Percentiles rank a stretch among this genome's conserved stretches.
These are phyloP conservation scores for Drosophila trichaetosa DNA, from an alignment of 2,888 invertebrate genomes.

Conservation along the genomic window DNA sequence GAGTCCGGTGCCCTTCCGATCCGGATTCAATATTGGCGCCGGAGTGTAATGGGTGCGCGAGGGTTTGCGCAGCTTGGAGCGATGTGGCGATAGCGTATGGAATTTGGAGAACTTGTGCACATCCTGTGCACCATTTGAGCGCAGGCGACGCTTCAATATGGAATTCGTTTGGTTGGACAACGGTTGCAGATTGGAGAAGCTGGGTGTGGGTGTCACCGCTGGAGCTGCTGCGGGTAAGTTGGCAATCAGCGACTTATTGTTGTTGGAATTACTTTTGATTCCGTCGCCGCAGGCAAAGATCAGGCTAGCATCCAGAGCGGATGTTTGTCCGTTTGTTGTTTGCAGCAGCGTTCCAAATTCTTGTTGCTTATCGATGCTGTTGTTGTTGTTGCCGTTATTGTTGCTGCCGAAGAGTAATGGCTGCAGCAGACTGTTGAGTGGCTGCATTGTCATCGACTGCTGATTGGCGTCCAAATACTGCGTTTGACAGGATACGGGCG, in stretches of 20 bases:
- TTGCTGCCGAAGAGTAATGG: slow-evolving; percentile 38
- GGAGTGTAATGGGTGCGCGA: slow-evolving; percentile 91
- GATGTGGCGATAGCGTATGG: slow-evolving; percentile 81
- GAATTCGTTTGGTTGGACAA: slow-evolving; percentile 83
- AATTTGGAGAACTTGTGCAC: slow-evolving; percentile 79
- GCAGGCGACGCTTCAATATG: slow-evolving; percentile 83
- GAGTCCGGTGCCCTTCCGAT: slow-evolving; percentile 94
- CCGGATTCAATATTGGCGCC: slow-evolving; percentile 96
- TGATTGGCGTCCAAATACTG: slow-evolving; percentile 60
- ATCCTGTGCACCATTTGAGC: slow-evolving; percentile 73
- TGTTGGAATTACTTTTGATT: slow-evolving; percentile 74
- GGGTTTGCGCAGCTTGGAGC: slow-evolving; percentile 84
- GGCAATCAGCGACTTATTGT: slow-evolving; percentile 66
- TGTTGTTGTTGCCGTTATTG: slow-evolving; percentile 16
- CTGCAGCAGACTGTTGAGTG: slow-evolving; percentile 69
- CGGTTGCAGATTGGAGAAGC: slow-evolving; percentile 74
- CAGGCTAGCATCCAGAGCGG: slow-evolving; percentile 60
- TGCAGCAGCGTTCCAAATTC: slow-evolving; percentile 46
- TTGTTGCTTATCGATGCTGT: slow-evolving; percentile 47
- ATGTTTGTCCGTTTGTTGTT: slow-evolving; percentile 46
- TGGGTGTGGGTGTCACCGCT: slow-evolving; percentile 23
- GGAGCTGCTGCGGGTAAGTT: slow-evolving; percentile 53
- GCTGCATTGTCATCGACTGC: slow-evolving; percentile 55
- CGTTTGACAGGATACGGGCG: slow-evolving; percentile 62
- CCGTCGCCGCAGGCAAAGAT: slow-evolving; percentile 82